Evolutionary conservation across 2,113 vertebrate genomes (phyloP).

Genomic region (Hippolais icterina): DNA sequence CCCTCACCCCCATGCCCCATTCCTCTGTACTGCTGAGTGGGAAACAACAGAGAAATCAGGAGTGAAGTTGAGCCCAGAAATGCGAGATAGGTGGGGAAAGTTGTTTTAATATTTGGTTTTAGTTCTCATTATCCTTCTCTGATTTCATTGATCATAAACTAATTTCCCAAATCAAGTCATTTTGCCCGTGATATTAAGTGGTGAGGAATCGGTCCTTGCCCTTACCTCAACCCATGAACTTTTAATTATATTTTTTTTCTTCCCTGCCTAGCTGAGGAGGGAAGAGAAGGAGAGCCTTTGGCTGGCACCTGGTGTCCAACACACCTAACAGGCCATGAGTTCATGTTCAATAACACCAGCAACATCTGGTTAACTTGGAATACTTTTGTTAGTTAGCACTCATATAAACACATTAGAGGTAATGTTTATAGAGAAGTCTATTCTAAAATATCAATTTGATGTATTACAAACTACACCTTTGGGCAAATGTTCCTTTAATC

Average conservation of each 20-base stretch:
- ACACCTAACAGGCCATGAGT: not conserved
- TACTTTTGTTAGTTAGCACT: not conserved
- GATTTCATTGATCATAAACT: not conserved
- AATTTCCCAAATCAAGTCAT: not conserved
- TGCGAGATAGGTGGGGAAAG: accelerated
- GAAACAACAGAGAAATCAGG: not conserved
- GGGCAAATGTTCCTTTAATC: not conserved
- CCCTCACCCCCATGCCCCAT: no score
- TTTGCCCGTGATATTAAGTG: not conserved
- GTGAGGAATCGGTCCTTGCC: not conserved
- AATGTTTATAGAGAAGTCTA: not conserved
- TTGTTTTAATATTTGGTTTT: not conserved
- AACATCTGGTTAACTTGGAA: not conserved
- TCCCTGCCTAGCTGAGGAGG: not conserved
- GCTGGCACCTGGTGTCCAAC: not conserved
- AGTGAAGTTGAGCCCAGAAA: not conserved
- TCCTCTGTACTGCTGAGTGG: not conserved
- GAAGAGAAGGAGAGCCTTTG: not conserved
- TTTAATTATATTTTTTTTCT: not conserved
- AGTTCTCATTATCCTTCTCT: not conserved
- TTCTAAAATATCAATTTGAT: not conserved
- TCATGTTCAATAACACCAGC: not conserved
- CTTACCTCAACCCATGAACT: not conserved
- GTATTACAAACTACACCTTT: not conserved
- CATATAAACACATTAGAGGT: accelerated